Base-by-base conservation (phyloP, 1,140 invertebrate species). In the Zaprionus vittiger region DNA sequence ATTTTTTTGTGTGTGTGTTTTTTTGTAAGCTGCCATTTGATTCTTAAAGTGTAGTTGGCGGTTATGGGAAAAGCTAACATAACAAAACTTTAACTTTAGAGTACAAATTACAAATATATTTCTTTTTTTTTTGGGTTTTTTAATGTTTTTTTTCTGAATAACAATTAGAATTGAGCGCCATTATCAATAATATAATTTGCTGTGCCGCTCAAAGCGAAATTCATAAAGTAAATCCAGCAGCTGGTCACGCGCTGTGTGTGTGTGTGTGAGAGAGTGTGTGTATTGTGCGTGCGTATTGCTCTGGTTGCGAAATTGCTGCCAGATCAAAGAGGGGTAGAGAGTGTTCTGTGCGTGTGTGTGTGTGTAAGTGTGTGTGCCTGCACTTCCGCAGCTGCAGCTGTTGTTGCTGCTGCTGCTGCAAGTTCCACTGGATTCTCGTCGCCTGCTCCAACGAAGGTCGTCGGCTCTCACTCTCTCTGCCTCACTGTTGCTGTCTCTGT, bases 51-150 rank as follows among this genome's bases (percentile, higher is more conserved):
- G 12, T 54, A 0, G 37, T 54, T 60, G 62, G 28, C 57, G 2
- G 57, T 68, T 31, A 24, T 20, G 54, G 54, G 77, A 85, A 90
- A 90, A 90, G 85, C 85, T 90, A 90, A 75, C 85, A 90, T 90
- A 90, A 90, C 86, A 90, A 90, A 82, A 90, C 85, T 90, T 90
- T 90, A 90, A 90, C 57, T 79, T 76, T 68, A 67, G 73, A 52
- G 68, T 68, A 74, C 79, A 85, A 85, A 71, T 85, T 75, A 62
- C 67, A 60, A 55, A 63, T 55, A 54, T 55, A 65, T 61, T 62
- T 59, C 20, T 55, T 72, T 37, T 67, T 67, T 78, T 22, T 38
- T 61, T 5, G 0, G 17, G 1, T 5, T 52, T 52, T 52, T 52
- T 52, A 22, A 7, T 47, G 17, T 72, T 62, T 79, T 62, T 65